A percentile compares a stretch with the other conserved stretches of the same genome.
These are phyloP conservation scores for Cirrhinus mrigala DNA, from an alignment of 2,797 vertebrate species.

Conservation along the genomic window DNA sequence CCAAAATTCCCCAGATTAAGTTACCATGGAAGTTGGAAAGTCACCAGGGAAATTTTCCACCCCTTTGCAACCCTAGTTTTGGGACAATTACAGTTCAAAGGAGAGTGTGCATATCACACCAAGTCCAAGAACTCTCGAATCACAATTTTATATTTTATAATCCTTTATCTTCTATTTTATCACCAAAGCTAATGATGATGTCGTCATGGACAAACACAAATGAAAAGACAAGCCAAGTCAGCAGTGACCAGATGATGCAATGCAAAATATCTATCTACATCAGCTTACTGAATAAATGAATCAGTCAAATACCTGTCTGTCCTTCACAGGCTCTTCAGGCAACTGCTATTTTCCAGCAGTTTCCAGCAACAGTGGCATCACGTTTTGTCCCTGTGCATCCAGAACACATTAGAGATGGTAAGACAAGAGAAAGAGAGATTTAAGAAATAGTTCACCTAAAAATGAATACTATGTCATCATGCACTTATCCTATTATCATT, in stretches of 20 bases:
- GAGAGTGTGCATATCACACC: slow-evolving; percentile 62
- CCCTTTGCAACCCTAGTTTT: no score
- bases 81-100: not conserved
- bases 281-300: slow-evolving; percentile 13
- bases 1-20: no score
- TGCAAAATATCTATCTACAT: not conserved
- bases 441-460: not conserved
- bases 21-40: no score
- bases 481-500: no score
- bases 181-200: not conserved
- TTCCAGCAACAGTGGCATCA: slow-evolving; percentile 62
- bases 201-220: slow-evolving; percentile 16
- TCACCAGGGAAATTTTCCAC: no score
- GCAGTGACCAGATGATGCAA: slow-evolving; percentile 39
- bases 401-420: slow-evolving; percentile 78
- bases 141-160: not conserved
- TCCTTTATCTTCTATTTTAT: not conserved
- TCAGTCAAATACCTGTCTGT: slow-evolving; percentile 67
- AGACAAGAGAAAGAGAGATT: not conserved
- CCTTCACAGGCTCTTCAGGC: slow-evolving; percentile 65
- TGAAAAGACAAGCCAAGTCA: slow-evolving; percentile 39
- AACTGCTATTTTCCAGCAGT: slow-evolving; percentile 72
- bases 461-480: no score
- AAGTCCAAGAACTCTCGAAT: not conserved
- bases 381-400: slow-evolving; percentile 66